A percentile compares a stretch with the other conserved stretches of the same genome.
phyloP scores from a whole-genome alignment of 2,797 vertebrate species.

The Chrysocyon brachyurus region DNA sequence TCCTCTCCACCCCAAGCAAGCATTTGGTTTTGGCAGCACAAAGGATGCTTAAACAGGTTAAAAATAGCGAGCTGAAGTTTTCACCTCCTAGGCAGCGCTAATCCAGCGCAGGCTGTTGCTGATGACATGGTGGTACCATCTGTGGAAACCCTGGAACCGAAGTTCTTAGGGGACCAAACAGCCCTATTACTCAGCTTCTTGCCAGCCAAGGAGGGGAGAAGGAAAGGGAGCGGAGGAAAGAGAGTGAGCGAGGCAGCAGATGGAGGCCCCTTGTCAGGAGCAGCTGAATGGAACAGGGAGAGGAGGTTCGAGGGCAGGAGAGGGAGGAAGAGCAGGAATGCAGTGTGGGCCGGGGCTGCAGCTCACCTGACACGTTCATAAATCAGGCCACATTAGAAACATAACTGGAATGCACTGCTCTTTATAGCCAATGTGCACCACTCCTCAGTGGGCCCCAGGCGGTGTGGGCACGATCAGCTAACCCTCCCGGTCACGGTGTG shows the following conservation, averaged over 20 bases:
- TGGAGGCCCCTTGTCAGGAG: not conserved
- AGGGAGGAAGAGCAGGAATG: not conserved
- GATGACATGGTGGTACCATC: not conserved
- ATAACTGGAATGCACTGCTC: fast-evolving
- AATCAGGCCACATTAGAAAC: not conserved
- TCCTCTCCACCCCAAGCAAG: slow-evolving; percentile 33
- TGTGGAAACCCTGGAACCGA: not conserved
- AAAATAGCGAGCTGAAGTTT: slow-evolving; percentile 64
- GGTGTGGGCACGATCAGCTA: fast-evolving
- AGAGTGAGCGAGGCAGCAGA: fast-evolving
- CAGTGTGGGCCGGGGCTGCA: fast-evolving
- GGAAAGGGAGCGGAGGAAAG: not conserved
- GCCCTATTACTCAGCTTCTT: not conserved
- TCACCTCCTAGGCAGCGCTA: slow-evolving; percentile 68
- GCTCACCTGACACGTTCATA: fast-evolving
- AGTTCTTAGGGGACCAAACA: not conserved
- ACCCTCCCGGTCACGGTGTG: no score
- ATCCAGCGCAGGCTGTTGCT: slow-evolving; percentile 57
- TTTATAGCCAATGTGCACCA: fast-evolving
- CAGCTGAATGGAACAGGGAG: not conserved
- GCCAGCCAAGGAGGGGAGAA: not conserved
- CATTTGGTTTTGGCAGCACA: not conserved
- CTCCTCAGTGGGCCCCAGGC: fast-evolving
- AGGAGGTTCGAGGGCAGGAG: not conserved
- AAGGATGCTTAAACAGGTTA: slow-evolving; percentile 53